These are phyloP conservation scores for Copsychus sechellarum DNA, from an alignment of 2,113 vertebrate genomes.

Conservation along the genomic window DNA sequence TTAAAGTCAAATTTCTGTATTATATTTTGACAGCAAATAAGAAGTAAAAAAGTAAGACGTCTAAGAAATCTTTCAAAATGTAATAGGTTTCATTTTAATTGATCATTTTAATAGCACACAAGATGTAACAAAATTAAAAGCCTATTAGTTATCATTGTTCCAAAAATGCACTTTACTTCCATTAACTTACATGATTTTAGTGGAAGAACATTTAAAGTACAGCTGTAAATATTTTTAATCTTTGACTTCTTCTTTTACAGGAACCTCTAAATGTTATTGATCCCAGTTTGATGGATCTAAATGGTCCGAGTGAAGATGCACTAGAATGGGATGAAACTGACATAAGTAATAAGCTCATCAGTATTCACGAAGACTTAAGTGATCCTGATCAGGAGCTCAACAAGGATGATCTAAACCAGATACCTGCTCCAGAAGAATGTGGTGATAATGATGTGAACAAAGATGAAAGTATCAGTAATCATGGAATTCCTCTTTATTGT, in stretches of 20 bases:
- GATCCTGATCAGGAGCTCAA: conserved; percentile 73
- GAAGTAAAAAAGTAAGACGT: background rate
- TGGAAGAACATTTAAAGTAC: background rate
- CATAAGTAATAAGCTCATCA: conserved; percentile 85
- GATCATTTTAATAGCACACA: background rate
- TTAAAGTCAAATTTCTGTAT: background rate
- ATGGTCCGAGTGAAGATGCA: conserved; percentile 83
- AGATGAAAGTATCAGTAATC: conserved; percentile 42
- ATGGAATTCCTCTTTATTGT: conserved; percentile 35
- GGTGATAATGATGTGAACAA: conserved; percentile 37
- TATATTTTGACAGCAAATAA: background rate
- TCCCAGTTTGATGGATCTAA: conserved; percentile 86
- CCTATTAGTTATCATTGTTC: background rate
- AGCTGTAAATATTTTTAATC: conserved; percentile 29
- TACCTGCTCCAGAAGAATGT: conserved; percentile 42
- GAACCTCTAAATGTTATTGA: conserved; percentile 86
- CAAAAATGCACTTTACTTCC: background rate
- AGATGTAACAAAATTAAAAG: conserved; percentile 1
- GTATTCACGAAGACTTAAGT: conserved; percentile 77
- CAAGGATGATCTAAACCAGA: conserved; percentile 48
- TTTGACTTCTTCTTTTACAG: conserved; percentile 64
- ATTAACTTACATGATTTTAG: background rate
- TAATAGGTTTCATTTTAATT: background rate
- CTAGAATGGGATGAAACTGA: conserved; percentile 98
- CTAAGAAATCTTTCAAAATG: background rate